Evolutionary conservation across 2,113 vertebrate species (phyloP).

Genomic region (Pygoscelis antarcticus): DNA sequence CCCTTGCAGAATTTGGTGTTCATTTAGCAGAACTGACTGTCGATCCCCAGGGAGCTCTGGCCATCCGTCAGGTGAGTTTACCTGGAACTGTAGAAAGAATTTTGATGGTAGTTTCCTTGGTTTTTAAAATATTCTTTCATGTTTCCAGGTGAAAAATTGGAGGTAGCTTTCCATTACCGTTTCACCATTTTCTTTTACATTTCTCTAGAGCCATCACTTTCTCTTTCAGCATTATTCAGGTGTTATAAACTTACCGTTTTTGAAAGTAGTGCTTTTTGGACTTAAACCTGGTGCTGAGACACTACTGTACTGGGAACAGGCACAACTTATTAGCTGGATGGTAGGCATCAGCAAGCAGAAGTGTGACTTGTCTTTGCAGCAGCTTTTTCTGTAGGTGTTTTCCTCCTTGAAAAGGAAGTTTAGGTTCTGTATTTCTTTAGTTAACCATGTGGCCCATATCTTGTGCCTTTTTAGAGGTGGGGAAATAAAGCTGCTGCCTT

Average conservation of each 20-base stretch:
- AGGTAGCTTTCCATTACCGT: background rate
- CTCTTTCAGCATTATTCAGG: background rate
- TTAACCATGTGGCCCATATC: background rate
- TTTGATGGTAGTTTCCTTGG: background rate
- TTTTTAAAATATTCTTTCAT: background rate
- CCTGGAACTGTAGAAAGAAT: background rate
- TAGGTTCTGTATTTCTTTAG: background rate
- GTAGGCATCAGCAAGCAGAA: background rate
- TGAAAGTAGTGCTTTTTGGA: background rate
- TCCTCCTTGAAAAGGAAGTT: background rate
- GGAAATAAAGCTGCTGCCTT: background rate
- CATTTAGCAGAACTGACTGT: conserved; percentile 97
- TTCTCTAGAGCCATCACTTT: background rate
- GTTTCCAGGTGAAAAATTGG: background rate
- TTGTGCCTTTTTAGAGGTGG: background rate
- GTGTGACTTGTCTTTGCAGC: background rate
- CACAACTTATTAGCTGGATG: background rate
- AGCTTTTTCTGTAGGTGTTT: background rate
- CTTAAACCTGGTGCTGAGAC: background rate
- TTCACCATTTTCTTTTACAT: background rate
- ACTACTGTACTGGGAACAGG: background rate
- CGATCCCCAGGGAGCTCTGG: conserved; percentile 92
- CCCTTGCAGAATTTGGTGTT: conserved; percentile 91
- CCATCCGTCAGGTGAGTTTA: conserved; percentile 91
- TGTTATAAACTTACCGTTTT: background rate